Conservation (phyloP, 2,797 vertebrate genomes). For the Sandelia bainsii region DNA sequence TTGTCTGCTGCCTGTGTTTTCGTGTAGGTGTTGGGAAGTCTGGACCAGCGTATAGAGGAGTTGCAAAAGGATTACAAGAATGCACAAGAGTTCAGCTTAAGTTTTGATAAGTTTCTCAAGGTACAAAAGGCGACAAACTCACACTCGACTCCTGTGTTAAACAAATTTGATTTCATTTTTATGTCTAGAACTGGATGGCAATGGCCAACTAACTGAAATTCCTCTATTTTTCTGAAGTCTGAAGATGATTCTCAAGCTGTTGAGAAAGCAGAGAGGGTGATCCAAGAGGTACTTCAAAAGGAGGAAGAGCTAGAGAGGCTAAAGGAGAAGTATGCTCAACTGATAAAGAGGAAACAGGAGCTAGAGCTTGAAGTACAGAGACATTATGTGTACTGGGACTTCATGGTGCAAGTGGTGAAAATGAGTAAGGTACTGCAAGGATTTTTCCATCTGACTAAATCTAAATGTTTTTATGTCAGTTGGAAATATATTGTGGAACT, state of each 20-base stretch:
- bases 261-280: slow-evolving; percentile 63
- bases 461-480: neutral
- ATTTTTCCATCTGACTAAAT: neutral
- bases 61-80: slow-evolving; percentile 70
- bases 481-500: no score
- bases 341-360: slow-evolving; percentile 67
- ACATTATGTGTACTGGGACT: slow-evolving; percentile 71
- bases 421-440: slow-evolving; percentile 75
- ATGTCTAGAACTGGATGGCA: neutral
- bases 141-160: neutral
- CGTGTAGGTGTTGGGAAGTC: slow-evolving; percentile 77
- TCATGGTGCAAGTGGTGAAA: slow-evolving; percentile 76
- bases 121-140: slow-evolving; percentile 63
- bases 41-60: slow-evolving; percentile 69
- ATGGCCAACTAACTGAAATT: neutral
- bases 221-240: slow-evolving; percentile 67
- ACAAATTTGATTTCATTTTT: neutral
- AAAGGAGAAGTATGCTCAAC: slow-evolving; percentile 51
- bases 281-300: slow-evolving; percentile 30
- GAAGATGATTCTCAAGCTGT: slow-evolving; percentile 61
- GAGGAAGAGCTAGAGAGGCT: slow-evolving; percentile 67
- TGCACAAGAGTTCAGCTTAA: slow-evolving; percentile 54
- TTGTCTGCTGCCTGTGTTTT: slow-evolving; percentile 18
- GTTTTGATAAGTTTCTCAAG: slow-evolving; percentile 83
- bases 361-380: slow-evolving; percentile 69